Evolutionary conservation across 2,888 invertebrate species (phyloP).

Genomic region (Lasiommata megera): DNA sequence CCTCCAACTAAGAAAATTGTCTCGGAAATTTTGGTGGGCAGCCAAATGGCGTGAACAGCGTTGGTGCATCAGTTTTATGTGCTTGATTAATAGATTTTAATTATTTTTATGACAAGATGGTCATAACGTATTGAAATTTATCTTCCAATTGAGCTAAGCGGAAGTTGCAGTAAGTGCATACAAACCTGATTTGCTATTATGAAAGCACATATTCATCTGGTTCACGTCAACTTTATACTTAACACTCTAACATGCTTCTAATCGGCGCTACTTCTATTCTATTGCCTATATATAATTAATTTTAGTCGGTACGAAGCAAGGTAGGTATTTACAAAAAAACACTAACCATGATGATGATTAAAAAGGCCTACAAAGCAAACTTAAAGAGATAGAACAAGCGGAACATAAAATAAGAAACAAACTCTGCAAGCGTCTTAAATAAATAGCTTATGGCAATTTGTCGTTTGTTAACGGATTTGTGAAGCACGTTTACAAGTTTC

Average conservation of each 20-base stretch:
- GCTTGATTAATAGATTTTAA: not conserved
- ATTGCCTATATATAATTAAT: too few relatives aligned
- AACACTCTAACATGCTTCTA: not conserved
- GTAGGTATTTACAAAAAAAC: too few relatives aligned
- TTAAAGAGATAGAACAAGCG: not conserved
- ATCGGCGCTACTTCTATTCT: not conserved
- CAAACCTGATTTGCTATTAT: too few relatives aligned
- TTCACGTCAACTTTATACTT: too few relatives aligned
- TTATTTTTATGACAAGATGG: not conserved
- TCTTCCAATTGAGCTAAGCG: too few relatives aligned
- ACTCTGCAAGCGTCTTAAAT: not conserved
- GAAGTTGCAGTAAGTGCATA: too few relatives aligned
- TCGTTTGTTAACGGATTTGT: conserved; percentile 6
- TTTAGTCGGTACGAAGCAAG: too few relatives aligned
- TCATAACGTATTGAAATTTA: not conserved
- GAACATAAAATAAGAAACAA: not conserved
- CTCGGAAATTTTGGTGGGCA: conserved; percentile 17
- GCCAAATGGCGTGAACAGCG: not conserved
- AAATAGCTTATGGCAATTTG: conserved; percentile 4
- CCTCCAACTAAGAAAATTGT: conserved; percentile 14
- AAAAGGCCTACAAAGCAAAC: not conserved
- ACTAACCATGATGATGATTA: not conserved
- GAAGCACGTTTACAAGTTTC: not conserved
- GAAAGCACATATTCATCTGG: too few relatives aligned
- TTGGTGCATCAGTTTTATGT: not conserved